A percentile compares a stretch with the other conserved stretches of the same genome.
These are phyloP conservation scores for Nicator chloris DNA, from an alignment of 2,113 vertebrate genomes.

Conservation along the genomic window DNA sequence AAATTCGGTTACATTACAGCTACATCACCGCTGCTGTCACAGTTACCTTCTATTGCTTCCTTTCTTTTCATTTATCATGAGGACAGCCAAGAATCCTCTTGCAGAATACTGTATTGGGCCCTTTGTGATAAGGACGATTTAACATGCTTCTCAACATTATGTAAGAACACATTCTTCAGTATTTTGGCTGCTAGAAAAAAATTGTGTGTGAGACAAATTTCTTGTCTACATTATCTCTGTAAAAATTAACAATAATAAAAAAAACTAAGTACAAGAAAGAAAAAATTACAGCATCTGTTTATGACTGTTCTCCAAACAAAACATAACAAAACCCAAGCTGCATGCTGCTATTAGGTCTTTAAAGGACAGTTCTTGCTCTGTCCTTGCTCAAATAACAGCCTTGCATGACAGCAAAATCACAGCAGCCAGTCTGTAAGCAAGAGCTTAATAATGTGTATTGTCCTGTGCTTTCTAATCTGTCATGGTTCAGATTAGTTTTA, in stretches of 20 bases:
- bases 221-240: background rate
- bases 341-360: background rate
- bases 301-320: background rate
- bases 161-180: background rate
- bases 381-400: constrained; percentile 36
- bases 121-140: background rate
- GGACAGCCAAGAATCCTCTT: background rate
- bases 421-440: background rate
- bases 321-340: background rate
- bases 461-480: constrained; percentile 14
- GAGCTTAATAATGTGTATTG: constrained; percentile 16
- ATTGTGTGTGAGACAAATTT: background rate
- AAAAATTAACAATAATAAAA: background rate
- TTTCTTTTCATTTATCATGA: background rate
- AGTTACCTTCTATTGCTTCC: background rate
- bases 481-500: constrained; percentile 22
- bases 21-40: background rate
- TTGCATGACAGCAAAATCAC: constrained; percentile 22
- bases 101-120: background rate
- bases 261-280: background rate
- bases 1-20: background rate
- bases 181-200: background rate
- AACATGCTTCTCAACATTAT: background rate
- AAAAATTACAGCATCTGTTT: background rate
- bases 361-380: constrained; percentile 6